Percentiles rank a stretch among this genome's conserved stretches.
Evolutionary conservation across 2,888 invertebrate genomes (phyloP).

Genomic region (Drosophila histrio): DNA sequence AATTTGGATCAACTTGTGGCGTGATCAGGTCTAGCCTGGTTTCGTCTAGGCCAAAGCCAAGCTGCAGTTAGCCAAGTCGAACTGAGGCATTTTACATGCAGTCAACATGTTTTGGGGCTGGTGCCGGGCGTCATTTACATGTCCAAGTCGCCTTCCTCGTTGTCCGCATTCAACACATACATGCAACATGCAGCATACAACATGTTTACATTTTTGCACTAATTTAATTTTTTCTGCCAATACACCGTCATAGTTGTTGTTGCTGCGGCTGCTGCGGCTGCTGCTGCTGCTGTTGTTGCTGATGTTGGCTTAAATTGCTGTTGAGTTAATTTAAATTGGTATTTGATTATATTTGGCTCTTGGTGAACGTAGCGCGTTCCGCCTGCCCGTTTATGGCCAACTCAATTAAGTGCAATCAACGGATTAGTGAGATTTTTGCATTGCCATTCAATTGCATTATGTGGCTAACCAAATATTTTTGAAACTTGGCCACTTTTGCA

Average conservation of each 20-base stretch:
- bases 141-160: slow-evolving; percentile 66
- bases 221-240: slow-evolving; percentile 75
- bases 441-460: slow-evolving; percentile 60
- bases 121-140: slow-evolving; percentile 79
- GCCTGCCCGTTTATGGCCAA: slow-evolving; percentile 76
- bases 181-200: slow-evolving; percentile 49
- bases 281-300: slow-evolving; percentile 14
- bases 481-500: slow-evolving; percentile 23
- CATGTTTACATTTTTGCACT: slow-evolving; percentile 79
- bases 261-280: slow-evolving; percentile 7
- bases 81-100: slow-evolving; percentile 57
- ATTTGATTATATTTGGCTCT: slow-evolving; percentile 77
- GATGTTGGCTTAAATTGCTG: slow-evolving; percentile 72
- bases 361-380: slow-evolving; percentile 45
- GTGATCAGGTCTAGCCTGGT: slow-evolving; percentile 6
- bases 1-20: background rate
- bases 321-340: slow-evolving; percentile 80
- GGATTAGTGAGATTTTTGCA: slow-evolving; percentile 75
- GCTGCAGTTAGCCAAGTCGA: background rate
- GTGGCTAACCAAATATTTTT: slow-evolving; percentile 55
- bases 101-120: slow-evolving; percentile 75
- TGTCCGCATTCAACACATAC: slow-evolving; percentile 43
- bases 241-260: slow-evolving; percentile 27
- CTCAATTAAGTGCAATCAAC: slow-evolving; percentile 78
- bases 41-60: slow-evolving; percentile 28